phyloP scores from a whole-genome alignment of 1,140 invertebrate genomes.

The Paramacrobiotus metropolitanus region DNA sequence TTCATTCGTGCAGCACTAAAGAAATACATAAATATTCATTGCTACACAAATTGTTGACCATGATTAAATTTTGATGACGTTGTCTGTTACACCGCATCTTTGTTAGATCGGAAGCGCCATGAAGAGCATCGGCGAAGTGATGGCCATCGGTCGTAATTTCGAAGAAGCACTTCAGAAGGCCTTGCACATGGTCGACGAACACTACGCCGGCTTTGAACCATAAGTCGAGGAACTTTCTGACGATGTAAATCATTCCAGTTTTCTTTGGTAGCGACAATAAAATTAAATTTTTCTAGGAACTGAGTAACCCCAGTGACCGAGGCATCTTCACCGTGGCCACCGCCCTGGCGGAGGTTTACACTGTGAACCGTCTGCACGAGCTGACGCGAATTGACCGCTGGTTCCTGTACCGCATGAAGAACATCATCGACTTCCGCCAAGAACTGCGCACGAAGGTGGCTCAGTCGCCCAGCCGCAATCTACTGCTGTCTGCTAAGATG shows the following conservation, averaged over 20 bases:
- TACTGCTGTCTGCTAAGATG: conserved; percentile 14
- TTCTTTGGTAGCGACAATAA: too few species aligned
- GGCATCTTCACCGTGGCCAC: neutral
- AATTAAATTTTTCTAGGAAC: too few species aligned
- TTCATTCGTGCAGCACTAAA: too few species aligned
- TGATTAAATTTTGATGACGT: neutral
- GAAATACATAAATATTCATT: too few species aligned
- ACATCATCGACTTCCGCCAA: neutral
- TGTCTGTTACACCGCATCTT: neutral
- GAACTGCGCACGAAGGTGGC: neutral
- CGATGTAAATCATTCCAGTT: neutral
- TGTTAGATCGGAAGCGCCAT: conserved; percentile 17
- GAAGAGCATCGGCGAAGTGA: conserved; percentile 20
- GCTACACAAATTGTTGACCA: too few species aligned
- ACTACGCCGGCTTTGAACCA: conserved; percentile 13
- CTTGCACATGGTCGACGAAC: conserved; percentile 17
- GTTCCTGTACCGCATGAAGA: conserved; percentile 14
- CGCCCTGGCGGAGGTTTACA: conserved; percentile 16
- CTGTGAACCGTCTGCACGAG: conserved; percentile 15
- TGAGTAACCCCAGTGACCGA: neutral
- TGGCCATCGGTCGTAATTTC: conserved; percentile 19
- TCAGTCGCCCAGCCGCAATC: neutral
- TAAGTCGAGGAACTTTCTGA: neutral
- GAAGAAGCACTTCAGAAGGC: conserved; percentile 19
- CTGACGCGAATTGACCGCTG: conserved; percentile 17